These are phyloP conservation scores for Kobus ellipsiprymnus DNA, from an alignment of 2,113 vertebrate genomes.

Conservation along the genomic window DNA sequence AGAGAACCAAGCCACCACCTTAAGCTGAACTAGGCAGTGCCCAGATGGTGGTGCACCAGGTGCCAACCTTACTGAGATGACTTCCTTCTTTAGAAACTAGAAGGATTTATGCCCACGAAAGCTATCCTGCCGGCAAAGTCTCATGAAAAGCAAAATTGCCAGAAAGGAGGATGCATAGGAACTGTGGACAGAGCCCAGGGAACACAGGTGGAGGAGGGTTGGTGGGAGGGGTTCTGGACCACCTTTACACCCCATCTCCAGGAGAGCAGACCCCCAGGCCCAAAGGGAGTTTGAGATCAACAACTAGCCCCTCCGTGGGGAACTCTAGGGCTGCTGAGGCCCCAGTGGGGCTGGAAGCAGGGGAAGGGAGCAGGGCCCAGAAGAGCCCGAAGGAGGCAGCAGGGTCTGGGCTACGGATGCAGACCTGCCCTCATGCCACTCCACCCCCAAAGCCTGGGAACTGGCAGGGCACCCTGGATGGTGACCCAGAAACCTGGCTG, in stretches of 20 bases:
- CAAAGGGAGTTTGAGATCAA: not conserved
- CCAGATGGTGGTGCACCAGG: not conserved
- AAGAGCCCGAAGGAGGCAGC: not conserved
- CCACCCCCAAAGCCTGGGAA: constrained; percentile 13
- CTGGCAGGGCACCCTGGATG: constrained; percentile 12
- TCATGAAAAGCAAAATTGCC: not conserved
- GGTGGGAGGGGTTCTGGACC: not conserved
- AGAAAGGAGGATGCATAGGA: not conserved
- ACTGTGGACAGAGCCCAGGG: not conserved
- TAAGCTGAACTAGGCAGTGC: not conserved
- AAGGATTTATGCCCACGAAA: not conserved
- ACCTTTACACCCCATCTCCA: not conserved
- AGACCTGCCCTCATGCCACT: not conserved
- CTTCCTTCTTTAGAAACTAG: not conserved
- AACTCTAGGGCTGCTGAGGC: no score
- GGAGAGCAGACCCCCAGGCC: not conserved
- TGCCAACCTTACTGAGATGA: not conserved
- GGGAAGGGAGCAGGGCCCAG: not conserved
- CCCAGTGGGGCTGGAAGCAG: not conserved
- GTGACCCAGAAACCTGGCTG: constrained; percentile 60
- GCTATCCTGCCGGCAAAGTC: not conserved
- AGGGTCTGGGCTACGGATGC: not conserved
- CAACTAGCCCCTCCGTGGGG: not conserved
- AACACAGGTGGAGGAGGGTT: no score
- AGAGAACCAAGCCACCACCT: not conserved